Conservation (phyloP, 1,140 invertebrate species). For the Bombus vancouverensis region DNA sequence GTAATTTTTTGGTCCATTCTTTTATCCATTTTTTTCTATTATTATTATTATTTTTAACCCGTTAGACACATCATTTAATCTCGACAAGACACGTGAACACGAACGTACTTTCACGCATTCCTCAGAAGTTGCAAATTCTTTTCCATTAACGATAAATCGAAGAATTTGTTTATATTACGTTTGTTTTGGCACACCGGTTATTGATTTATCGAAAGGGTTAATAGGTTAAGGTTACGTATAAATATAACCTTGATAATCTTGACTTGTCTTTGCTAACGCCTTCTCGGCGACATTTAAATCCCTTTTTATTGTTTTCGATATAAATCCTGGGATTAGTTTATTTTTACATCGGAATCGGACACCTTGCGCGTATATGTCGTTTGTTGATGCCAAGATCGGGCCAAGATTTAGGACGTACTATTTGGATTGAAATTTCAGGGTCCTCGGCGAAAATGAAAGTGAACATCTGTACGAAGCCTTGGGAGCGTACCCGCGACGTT, state of each 20-base stretch:
- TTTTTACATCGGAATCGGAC: not conserved
- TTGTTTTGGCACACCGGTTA: not conserved
- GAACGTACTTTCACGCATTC: too few relatives aligned
- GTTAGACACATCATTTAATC: too few relatives aligned
- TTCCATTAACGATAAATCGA: not conserved
- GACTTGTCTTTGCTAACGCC: not conserved
- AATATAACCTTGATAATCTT: not conserved
- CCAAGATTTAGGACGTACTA: not conserved
- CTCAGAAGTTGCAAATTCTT: too few relatives aligned
- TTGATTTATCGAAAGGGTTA: not conserved
- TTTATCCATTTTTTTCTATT: too few relatives aligned
- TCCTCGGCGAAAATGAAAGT: constrained; percentile 23
- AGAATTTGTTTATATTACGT: not conserved
- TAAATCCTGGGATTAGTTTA: not conserved
- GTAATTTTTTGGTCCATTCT: not conserved
- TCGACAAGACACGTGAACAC: too few relatives aligned
- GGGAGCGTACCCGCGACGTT: not conserved
- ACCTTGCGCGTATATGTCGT: not conserved
- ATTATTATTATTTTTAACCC: not conserved
- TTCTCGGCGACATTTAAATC: too few relatives aligned
- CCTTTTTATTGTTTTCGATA: not conserved
- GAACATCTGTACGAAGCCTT: not conserved
- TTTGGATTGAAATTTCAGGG: constrained; percentile 24
- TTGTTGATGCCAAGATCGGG: not conserved
- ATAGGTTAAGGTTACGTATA: not conserved